These are phyloP conservation scores for Sphaeridia pumilis DNA, from an alignment of 2,888 invertebrate species.

Conservation along the genomic window DNA sequence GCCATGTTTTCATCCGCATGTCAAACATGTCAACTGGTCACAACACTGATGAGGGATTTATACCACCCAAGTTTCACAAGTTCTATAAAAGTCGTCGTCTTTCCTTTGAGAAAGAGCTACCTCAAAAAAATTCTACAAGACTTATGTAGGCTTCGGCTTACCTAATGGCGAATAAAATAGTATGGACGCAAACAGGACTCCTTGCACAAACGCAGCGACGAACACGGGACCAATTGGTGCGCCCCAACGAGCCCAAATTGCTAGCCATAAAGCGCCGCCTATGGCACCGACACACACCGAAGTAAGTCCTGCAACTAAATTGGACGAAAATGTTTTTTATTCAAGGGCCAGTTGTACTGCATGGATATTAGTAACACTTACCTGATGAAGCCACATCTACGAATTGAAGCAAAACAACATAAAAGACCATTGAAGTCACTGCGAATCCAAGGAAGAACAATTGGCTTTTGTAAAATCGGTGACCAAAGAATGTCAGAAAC, in stretches of 20 bases:
- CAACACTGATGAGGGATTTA: no score
- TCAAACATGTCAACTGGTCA: no score
- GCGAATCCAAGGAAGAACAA: slow-evolving; percentile 51
- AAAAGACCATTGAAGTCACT: slow-evolving; percentile 48
- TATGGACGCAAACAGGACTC: slow-evolving; percentile 50
- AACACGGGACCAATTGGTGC: slow-evolving; percentile 51
- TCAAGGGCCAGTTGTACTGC: not conserved
- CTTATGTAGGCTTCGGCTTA: no score
- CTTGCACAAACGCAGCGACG: slow-evolving; percentile 49
- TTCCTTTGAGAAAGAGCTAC: no score
- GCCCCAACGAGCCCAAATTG: slow-evolving; percentile 53
- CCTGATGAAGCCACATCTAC: slow-evolving; percentile 32
- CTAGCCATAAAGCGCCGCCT: slow-evolving; percentile 50
- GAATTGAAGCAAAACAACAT: slow-evolving; percentile 41
- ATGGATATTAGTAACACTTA: slow-evolving; percentile 14
- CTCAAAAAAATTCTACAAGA: no score
- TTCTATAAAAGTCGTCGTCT: no score
- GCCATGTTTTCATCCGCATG: no score
- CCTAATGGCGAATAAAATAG: slow-evolving; percentile 51
- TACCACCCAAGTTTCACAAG: no score
- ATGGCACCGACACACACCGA: slow-evolving; percentile 47
- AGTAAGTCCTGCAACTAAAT: slow-evolving; percentile 44
- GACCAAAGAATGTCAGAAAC: slow-evolving; percentile 52
- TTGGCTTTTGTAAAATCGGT: slow-evolving; percentile 51
- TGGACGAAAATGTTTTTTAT: not conserved